Conservation (phyloP, 2,113 vertebrate genomes). For the Myrmecophaga tridactyla region DNA sequence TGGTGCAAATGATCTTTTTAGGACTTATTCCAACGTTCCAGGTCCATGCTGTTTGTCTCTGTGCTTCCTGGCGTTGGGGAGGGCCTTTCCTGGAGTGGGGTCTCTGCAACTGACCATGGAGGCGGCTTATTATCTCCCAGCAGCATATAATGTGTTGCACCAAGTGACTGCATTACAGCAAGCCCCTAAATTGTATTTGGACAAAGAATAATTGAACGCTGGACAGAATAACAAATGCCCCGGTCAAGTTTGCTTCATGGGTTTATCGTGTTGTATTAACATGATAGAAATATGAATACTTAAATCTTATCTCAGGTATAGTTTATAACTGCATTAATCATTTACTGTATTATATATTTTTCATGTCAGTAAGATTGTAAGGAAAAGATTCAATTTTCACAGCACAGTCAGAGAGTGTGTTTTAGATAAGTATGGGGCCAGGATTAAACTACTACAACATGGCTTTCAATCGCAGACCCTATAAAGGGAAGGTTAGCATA, state of each 20-base stretch:
- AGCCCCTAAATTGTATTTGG: slow-evolving; percentile 87
- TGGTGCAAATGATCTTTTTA: neutral
- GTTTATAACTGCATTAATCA: slow-evolving; percentile 99
- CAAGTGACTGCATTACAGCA: slow-evolving; percentile 77
- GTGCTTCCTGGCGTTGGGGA: slow-evolving; percentile 47
- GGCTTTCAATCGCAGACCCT: slow-evolving; percentile 79
- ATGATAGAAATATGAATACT: slow-evolving; percentile 98
- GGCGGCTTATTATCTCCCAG: slow-evolving; percentile 83
- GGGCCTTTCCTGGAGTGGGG: neutral
- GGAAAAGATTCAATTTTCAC: slow-evolving; percentile 90
- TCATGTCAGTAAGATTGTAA: slow-evolving; percentile 92
- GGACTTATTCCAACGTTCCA: slow-evolving; percentile 1
- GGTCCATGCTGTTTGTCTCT: neutral
- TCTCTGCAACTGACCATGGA: slow-evolving; percentile 77
- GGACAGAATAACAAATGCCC: slow-evolving; percentile 89
- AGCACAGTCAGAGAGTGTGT: slow-evolving; percentile 85
- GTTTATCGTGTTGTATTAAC: slow-evolving; percentile 97
- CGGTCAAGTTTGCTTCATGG: slow-evolving; percentile 87
- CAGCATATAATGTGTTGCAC: slow-evolving; percentile 80
- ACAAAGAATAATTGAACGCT: slow-evolving; percentile 90
- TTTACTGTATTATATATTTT: slow-evolving; percentile 95
- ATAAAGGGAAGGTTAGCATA: slow-evolving; percentile 79
- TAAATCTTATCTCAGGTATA: slow-evolving; percentile 96
- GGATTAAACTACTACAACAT: slow-evolving; percentile 83
- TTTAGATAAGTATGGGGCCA: slow-evolving; percentile 87